A percentile compares a stretch with the other conserved stretches of the same genome.
Conservation (phyloP, 2,113 vertebrate species). For the Engraulis encrasicolus region DNA sequence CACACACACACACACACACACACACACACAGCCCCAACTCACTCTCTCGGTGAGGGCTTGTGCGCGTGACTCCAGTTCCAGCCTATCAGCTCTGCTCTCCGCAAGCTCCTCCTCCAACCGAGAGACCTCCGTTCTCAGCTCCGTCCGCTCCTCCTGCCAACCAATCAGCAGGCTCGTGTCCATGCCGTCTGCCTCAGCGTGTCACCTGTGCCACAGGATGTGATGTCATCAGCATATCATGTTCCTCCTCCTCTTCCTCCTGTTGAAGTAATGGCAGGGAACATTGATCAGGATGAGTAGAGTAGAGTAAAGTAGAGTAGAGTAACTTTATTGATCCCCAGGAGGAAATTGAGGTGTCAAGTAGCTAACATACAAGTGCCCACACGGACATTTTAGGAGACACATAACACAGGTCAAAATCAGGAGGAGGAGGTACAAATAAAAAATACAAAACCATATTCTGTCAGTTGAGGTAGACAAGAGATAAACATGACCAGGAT, state of each 20-base stretch:
- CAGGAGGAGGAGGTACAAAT: too few species aligned
- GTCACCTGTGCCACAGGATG: background rate
- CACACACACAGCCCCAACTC: too few species aligned
- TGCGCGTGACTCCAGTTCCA: slow-evolving; percentile 67
- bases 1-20: slow-evolving; percentile 45
- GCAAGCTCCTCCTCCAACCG: slow-evolving; percentile 72
- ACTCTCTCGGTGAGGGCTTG: slow-evolving; percentile 66
- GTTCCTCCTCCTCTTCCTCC: background rate
- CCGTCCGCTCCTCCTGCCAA: slow-evolving; percentile 67
- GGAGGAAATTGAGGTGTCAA: too few species aligned
- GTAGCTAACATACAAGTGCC: too few species aligned
- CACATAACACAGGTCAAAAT: too few species aligned
- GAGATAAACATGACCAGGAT: too few species aligned
- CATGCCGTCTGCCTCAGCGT: slow-evolving; percentile 47
- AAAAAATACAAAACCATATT: too few species aligned
- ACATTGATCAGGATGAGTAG: too few species aligned
- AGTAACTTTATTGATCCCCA: too few species aligned
- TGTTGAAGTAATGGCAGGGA: background rate
- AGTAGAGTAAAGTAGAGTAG: too few species aligned
- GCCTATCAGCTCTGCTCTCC: slow-evolving; percentile 67
- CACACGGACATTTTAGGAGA: too few species aligned
- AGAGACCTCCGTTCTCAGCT: slow-evolving; percentile 65
- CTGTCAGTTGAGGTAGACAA: too few species aligned
- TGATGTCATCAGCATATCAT: background rate
- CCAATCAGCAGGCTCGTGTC: slow-evolving; percentile 58